phyloP scores from a whole-genome alignment of 2,888 invertebrate genomes.

The Agelastica alni region DNA sequence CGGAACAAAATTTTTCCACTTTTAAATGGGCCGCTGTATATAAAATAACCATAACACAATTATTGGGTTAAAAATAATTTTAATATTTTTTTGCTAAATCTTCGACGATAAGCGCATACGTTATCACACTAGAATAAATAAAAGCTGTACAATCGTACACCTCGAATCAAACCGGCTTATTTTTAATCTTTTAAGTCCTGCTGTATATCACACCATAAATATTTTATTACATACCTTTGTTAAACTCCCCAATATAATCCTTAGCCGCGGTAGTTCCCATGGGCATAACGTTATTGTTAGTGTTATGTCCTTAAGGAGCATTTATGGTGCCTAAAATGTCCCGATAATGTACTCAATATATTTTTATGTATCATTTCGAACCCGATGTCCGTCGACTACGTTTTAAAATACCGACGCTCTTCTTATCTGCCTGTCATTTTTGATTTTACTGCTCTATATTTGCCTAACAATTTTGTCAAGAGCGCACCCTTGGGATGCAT shows the following conservation, averaged over 20 bases:
- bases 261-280: slow-evolving; percentile 15
- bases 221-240: slow-evolving; percentile 18
- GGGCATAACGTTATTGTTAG: slow-evolving; percentile 19
- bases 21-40: too few species aligned
- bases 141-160: too few species aligned
- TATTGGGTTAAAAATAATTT: too few species aligned
- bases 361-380: slow-evolving; percentile 40
- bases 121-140: too few species aligned
- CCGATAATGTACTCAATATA: slow-evolving; percentile 48
- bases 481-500: not conserved
- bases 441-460: slow-evolving; percentile 8
- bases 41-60: too few species aligned
- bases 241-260: slow-evolving; percentile 16
- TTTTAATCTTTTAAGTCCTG: not conserved
- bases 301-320: slow-evolving; percentile 33
- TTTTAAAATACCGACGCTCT: slow-evolving; percentile 13
- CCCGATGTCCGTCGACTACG: slow-evolving; percentile 13
- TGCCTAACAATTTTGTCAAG: not conserved
- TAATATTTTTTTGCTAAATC: too few species aligned
- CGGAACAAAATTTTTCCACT: too few species aligned
- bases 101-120: too few species aligned
- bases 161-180: too few species aligned
- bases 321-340: slow-evolving; percentile 44
- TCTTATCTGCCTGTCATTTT: slow-evolving; percentile 10
- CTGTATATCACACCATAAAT: slow-evolving; percentile 7